Conservation (phyloP, 2,797 vertebrate species). For the Tragopan temminckii region DNA sequence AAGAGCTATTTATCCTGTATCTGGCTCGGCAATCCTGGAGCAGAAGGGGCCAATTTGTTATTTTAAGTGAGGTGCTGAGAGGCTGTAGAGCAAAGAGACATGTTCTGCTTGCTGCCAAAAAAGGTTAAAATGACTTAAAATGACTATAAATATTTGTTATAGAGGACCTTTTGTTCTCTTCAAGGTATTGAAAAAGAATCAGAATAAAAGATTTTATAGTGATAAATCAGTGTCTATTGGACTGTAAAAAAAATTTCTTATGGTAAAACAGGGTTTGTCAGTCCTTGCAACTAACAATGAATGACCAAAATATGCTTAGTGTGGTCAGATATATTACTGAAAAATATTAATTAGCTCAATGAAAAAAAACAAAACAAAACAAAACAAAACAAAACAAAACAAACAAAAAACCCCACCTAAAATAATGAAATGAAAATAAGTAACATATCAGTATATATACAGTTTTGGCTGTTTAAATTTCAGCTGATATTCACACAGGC, state of each 20-base stretch:
- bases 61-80: slow-evolving; percentile 31
- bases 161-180: not conserved
- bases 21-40: not conserved
- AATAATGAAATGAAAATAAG: not conserved
- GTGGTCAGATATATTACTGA: not conserved
- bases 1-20: slow-evolving; percentile 20
- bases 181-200: not conserved
- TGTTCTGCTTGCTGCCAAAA: slow-evolving; percentile 8
- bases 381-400: not conserved
- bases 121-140: not conserved
- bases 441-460: accelerated
- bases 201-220: not conserved
- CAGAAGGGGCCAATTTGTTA: slow-evolving; percentile 17
- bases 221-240: not conserved
- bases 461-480: not conserved
- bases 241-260: not conserved
- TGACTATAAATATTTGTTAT: not conserved
- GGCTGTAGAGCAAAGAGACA: not conserved
- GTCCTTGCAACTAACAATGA: not conserved
- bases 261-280: not conserved
- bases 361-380: not conserved
- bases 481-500: not conserved
- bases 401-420: not conserved
- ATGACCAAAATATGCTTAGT: not conserved
- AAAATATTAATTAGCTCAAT: not conserved